A percentile compares a stretch with the other conserved stretches of the same genome.
Evolutionary conservation across 2,888 invertebrate genomes (phyloP).

Genomic region (Caenorhabditis wallacei): DNA sequence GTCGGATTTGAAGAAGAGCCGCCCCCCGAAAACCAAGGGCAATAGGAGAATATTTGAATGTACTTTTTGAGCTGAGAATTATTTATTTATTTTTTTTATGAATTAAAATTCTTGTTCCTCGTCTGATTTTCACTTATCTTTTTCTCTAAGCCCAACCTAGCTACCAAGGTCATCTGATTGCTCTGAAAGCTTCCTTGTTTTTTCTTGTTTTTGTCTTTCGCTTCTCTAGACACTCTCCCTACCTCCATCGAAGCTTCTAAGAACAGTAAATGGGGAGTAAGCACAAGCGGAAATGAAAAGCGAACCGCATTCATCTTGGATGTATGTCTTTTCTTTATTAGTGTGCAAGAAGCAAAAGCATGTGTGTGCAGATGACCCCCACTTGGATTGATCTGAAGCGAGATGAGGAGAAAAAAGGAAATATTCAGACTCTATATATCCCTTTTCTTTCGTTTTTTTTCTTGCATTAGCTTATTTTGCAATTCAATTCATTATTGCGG

Average conservation of each 20-base stretch:
- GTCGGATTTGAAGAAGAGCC: conserved; percentile 25
- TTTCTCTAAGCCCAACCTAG: no score
- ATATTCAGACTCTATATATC: conserved; percentile 41
- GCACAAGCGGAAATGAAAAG: conserved; percentile 32
- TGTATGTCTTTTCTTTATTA: conserved; percentile 57
- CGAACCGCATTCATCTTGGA: conserved; percentile 39
- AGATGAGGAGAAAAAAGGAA: conserved; percentile 35
- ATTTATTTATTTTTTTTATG: neutral
- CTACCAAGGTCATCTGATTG: no score
- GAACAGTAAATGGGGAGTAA: conserved; percentile 22
- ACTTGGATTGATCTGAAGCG: conserved; percentile 47
- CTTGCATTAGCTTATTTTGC: conserved; percentile 67
- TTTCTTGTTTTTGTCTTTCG: conserved; percentile 4
- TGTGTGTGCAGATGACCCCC: conserved; percentile 32
- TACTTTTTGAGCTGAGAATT: no score
- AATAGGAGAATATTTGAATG: conserved; percentile 36
- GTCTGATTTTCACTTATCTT: no score
- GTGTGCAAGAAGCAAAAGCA: conserved; percentile 39
- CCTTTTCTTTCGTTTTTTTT: conserved; percentile 20
- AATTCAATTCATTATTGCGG: conserved; percentile 68
- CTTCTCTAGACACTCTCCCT: neutral
- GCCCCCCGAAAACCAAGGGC: conserved; percentile 34
- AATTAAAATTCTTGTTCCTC: no score
- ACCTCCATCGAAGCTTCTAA: neutral
- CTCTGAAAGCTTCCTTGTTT: neutral